A percentile compares a stretch with the other conserved stretches of the same genome.
These are phyloP conservation scores for Salpingus planirostris DNA, from an alignment of 2,888 invertebrate genomes.

Conservation along the genomic window DNA sequence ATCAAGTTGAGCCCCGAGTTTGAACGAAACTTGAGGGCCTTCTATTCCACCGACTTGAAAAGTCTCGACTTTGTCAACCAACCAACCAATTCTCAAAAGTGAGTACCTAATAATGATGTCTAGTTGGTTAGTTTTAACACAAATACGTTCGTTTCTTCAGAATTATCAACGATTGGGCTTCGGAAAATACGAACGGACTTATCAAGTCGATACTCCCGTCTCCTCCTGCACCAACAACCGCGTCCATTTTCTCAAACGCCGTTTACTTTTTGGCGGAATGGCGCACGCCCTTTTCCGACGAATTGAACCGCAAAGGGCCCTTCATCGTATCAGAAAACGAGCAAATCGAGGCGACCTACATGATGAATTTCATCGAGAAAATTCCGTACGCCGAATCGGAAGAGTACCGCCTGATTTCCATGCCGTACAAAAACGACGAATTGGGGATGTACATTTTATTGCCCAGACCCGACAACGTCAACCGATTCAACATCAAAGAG, in stretches of 20 bases:
- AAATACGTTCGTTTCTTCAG: slow-evolving; percentile 7
- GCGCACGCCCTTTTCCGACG: slow-evolving; percentile 40
- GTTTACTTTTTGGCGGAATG: slow-evolving; percentile 43
- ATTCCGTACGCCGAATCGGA: slow-evolving; percentile 35
- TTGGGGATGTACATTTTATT: slow-evolving; percentile 43
- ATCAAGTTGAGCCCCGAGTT: slow-evolving; percentile 26
- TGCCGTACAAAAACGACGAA: slow-evolving; percentile 41
- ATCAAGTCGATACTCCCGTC: slow-evolving; percentile 33
- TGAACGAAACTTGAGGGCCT: slow-evolving; percentile 18
- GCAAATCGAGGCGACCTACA: slow-evolving; percentile 27
- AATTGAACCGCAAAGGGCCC: slow-evolving; percentile 29
- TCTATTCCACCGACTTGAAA: slow-evolving; percentile 29
- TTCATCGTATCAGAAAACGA: slow-evolving; percentile 26
- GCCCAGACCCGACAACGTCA: slow-evolving; percentile 31
- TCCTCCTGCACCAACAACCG: slow-evolving; percentile 31
- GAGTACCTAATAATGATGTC: background rate
- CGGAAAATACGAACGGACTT: slow-evolving; percentile 33
- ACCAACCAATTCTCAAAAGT: slow-evolving; percentile 2
- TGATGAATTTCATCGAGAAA: slow-evolving; percentile 30
- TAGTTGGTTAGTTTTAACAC: background rate
- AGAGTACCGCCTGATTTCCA: slow-evolving; percentile 35
- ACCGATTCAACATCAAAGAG: slow-evolving; percentile 29
- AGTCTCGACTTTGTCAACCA: slow-evolving; percentile 25
- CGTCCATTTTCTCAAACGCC: slow-evolving; percentile 39
- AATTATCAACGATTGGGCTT: slow-evolving; percentile 34